Evolutionary conservation across 2,797 vertebrate species (phyloP).

Genomic region (Apodemus agrarius): DNA sequence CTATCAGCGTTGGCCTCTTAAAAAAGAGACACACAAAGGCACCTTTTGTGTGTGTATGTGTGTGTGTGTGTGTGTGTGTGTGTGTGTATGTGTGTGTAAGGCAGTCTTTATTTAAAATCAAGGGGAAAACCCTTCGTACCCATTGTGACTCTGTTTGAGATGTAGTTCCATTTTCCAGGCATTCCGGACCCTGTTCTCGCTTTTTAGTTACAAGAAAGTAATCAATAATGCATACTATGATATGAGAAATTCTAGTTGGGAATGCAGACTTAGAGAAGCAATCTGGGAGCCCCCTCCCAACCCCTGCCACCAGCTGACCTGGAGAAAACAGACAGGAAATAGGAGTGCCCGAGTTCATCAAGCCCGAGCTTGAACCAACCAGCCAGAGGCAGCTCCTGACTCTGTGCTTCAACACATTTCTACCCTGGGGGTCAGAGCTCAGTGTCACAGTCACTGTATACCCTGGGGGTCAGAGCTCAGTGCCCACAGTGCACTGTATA

Average conservation of each 20-base stretch:
- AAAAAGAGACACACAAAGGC: constrained; percentile 21
- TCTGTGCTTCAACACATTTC: constrained; percentile 18
- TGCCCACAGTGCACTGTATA: background rate
- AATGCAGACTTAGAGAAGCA: background rate
- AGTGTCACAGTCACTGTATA: background rate
- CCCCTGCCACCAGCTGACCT: too few relatives aligned
- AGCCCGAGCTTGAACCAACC: constrained; percentile 41
- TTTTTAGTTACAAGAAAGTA: constrained; percentile 29
- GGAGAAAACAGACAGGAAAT: constrained; percentile 6
- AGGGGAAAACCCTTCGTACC: background rate
- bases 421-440: constrained; percentile 31
- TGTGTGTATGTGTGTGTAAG: background rate
- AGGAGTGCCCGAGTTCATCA: constrained; percentile 1
- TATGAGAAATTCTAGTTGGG: background rate
- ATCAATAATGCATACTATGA: background rate
- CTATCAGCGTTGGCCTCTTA: background rate
- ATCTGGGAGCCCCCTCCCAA: too few relatives aligned
- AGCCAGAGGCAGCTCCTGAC: constrained; percentile 2
- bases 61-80: constrained; percentile 23
- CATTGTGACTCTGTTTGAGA: background rate
- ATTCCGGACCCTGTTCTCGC: background rate
- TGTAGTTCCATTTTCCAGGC: constrained; percentile 26
- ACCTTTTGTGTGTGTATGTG: constrained; percentile 9
- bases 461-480: constrained; percentile 1
- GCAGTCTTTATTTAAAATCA: constrained; percentile 43